These are phyloP conservation scores for Nylanderia fulva DNA, from an alignment of 1,140 invertebrate genomes.

Conservation along the genomic window DNA sequence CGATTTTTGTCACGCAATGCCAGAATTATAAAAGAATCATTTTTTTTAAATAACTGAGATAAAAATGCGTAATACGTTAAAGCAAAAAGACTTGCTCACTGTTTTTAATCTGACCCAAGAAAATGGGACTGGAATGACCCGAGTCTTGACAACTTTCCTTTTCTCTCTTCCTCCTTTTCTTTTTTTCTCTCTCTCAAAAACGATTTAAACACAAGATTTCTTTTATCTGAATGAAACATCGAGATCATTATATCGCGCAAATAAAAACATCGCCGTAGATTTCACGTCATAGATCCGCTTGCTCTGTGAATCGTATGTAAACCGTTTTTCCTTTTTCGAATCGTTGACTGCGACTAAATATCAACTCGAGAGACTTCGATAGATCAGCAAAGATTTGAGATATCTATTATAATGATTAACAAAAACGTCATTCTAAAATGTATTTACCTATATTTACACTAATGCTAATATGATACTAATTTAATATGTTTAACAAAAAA, in stretches of 20 bases:
- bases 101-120: conserved; percentile 61
- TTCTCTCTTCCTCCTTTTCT: too few relatives aligned
- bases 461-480: conserved; percentile 75
- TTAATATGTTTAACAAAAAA: conserved; percentile 77
- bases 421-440: conserved; percentile 76
- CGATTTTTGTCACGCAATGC: conserved; percentile 45
- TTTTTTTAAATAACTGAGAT: conserved; percentile 46
- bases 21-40: conserved; percentile 32
- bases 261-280: conserved; percentile 78
- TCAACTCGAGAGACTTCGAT: conserved; percentile 62
- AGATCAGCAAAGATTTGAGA: conserved; percentile 71
- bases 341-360: conserved; percentile 50
- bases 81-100: conserved; percentile 59
- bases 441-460: conserved; percentile 79
- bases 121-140: conserved; percentile 71
- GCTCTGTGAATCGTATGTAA: conserved; percentile 73
- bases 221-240: conserved; percentile 65
- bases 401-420: conserved; percentile 68
- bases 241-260: conserved; percentile 74
- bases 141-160: conserved; percentile 35
- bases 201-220: conserved; percentile 58
- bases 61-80: conserved; percentile 49
- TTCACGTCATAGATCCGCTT: conserved; percentile 82
- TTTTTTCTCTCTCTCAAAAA: conserved; percentile 55
- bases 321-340: conserved; percentile 18